These are phyloP conservation scores for Clarias platycephalus DNA, from an alignment of 2,797 vertebrate species.

Conservation along the genomic window DNA sequence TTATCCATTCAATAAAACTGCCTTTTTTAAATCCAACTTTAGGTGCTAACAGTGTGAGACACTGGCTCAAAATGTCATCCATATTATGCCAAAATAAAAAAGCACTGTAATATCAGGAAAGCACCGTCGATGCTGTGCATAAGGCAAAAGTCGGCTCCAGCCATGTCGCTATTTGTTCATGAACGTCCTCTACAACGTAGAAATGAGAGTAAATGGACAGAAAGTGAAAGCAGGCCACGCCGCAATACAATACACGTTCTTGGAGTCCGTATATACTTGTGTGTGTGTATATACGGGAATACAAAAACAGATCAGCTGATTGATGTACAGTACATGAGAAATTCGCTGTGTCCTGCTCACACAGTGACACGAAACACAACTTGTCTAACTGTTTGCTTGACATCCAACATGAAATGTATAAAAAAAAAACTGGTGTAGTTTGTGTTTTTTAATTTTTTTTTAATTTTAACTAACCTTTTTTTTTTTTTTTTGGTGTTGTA, in stretches of 20 bases:
- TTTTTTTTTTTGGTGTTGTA: constrained; percentile 60
- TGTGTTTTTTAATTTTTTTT: constrained; percentile 41
- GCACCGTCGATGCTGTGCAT: constrained; percentile 15
- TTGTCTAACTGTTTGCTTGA: constrained; percentile 14
- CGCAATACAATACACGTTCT: not conserved
- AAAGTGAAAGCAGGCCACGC: not conserved
- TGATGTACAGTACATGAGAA: not conserved
- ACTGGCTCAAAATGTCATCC: not conserved
- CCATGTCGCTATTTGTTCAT: not conserved
- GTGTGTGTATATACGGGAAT: too few relatives aligned
- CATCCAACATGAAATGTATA: constrained; percentile 25
- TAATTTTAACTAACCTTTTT: constrained; percentile 50
- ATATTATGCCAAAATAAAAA: not conserved
- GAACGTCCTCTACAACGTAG: not conserved
- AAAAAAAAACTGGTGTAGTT: constrained; percentile 17
- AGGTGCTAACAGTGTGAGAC: constrained; percentile 2
- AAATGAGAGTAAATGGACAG: not conserved
- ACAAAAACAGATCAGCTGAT: not conserved
- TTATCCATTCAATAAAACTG: constrained; percentile 15
- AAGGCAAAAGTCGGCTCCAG: not conserved
- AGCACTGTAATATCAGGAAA: constrained; percentile 38
- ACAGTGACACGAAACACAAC: constrained; percentile 11
- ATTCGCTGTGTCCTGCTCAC: constrained; percentile 36
- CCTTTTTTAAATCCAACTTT: not conserved
- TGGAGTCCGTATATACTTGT: too few relatives aligned